These are phyloP conservation scores for Uria aalge DNA, from an alignment of 2,113 vertebrate genomes.

Conservation along the genomic window DNA sequence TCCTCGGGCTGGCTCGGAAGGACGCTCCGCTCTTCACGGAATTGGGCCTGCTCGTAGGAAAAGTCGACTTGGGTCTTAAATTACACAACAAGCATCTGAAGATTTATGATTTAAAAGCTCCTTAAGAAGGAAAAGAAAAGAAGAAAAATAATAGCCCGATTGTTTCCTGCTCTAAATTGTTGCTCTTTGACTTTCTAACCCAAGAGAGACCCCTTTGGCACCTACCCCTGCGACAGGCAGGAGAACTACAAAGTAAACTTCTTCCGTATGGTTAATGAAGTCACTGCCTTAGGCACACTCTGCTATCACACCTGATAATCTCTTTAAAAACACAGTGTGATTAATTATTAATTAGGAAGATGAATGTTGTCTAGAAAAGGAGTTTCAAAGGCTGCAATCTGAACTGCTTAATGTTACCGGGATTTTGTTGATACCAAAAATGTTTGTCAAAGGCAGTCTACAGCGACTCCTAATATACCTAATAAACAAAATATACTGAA, in stretches of 20 bases:
- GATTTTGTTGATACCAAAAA: constrained; percentile 29
- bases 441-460: constrained; percentile 64
- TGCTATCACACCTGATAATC: constrained; percentile 72
- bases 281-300: constrained; percentile 72
- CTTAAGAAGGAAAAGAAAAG: not conserved
- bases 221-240: constrained; percentile 42
- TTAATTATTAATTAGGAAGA: constrained; percentile 78
- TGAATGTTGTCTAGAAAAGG: constrained; percentile 67
- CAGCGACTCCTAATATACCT: constrained; percentile 25
- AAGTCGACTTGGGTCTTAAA: constrained; percentile 15
- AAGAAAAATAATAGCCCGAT: constrained; percentile 39
- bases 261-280: constrained; percentile 64
- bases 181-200: constrained; percentile 71
- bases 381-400: constrained; percentile 54
- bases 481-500: constrained; percentile 11
- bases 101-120: constrained; percentile 59
- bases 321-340: constrained; percentile 65
- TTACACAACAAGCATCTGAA: constrained; percentile 16
- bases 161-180: constrained; percentile 62
- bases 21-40: not conserved
- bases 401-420: constrained; percentile 14
- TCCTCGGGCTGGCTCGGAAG: not conserved
- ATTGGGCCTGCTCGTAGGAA: constrained; percentile 11
- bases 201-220: constrained; percentile 59
- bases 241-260: constrained; percentile 64